Evolutionary conservation across 2,888 invertebrate species (phyloP).

Genomic region (Sarcophaga subvicina): DNA sequence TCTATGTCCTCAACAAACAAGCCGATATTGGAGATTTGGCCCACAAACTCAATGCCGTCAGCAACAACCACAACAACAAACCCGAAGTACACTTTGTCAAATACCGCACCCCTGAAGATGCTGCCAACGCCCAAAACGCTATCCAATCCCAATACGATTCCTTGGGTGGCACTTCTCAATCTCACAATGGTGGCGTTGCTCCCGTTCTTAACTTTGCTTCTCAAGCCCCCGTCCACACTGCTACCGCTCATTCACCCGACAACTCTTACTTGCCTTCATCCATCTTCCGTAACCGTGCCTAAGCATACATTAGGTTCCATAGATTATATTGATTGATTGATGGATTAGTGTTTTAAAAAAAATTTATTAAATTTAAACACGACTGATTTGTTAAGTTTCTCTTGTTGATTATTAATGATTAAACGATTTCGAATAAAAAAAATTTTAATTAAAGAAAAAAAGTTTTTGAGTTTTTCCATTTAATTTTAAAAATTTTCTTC

Average conservation of each 20-base stretch:
- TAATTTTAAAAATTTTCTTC: too few species aligned
- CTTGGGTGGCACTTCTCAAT: neutral
- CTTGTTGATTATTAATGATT: constrained; percentile 53
- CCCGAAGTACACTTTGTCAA: constrained; percentile 77
- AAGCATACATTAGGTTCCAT: neutral
- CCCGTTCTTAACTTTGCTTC: constrained; percentile 77
- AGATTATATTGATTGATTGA: constrained; percentile 12
- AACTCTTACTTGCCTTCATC: constrained; percentile 74
- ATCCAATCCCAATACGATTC: constrained; percentile 68
- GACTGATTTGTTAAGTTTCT: constrained; percentile 54
- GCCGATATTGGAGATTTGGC: constrained; percentile 76
- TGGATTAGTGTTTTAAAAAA: neutral
- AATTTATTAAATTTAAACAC: neutral
- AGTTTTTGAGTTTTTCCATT: neutral
- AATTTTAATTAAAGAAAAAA: neutral
- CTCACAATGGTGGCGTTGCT: constrained; percentile 74
- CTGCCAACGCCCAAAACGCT: constrained; percentile 77
- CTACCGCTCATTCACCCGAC: constrained; percentile 70
- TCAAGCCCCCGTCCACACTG: constrained; percentile 69
- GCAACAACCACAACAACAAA: constrained; percentile 74
- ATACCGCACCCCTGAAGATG: constrained; percentile 79
- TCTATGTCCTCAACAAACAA: constrained; percentile 80
- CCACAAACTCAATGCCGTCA: constrained; percentile 75
- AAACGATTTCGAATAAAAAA: constrained; percentile 48
- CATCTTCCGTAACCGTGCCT: constrained; percentile 65